phyloP scores from a whole-genome alignment of 2,113 vertebrate genomes.

The Pedetes capensis region DNA sequence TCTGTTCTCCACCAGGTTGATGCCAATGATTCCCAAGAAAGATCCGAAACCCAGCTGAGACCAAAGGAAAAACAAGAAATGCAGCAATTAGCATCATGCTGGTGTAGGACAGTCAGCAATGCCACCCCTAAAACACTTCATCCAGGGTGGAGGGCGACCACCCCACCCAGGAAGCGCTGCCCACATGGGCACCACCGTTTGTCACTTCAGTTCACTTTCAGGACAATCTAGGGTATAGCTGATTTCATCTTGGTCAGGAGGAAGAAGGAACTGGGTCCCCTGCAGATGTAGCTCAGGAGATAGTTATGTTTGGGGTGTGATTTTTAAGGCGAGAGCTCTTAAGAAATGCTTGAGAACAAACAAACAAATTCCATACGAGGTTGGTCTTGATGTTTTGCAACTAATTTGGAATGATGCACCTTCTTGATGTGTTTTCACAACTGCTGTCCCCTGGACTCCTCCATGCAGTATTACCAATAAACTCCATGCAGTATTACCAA shows the following conservation, averaged over 20 bases:
- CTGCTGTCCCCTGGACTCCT: fast-evolving
- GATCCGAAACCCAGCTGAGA: conserved; percentile 95
- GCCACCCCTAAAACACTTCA: not conserved
- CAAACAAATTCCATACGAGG: not conserved
- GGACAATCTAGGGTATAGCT: not conserved
- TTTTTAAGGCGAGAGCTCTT: no score
- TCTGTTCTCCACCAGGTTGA: conserved; percentile 95
- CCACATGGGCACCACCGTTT: no score
- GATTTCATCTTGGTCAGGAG: not conserved
- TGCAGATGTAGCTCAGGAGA: no score
- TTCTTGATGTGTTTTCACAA: no score
- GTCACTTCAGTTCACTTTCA: no score
- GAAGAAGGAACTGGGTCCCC: no score
- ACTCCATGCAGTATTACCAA: not conserved
- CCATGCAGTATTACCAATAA: no score
- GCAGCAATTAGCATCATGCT: not conserved
- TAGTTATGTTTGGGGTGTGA: no score
- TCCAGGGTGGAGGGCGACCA: not conserved
- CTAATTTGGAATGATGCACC: no score
- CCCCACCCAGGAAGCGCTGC: no score
- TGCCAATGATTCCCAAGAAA: conserved; percentile 93
- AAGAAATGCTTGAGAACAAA: no score
- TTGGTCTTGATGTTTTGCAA: not conserved
- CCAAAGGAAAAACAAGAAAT: conserved; percentile 66
- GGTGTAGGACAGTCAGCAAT: not conserved